A percentile compares a stretch with the other conserved stretches of the same genome.
Evolutionary conservation across 2,797 vertebrate genomes (phyloP).

Genomic region (Pangasius sanitwongsei): DNA sequence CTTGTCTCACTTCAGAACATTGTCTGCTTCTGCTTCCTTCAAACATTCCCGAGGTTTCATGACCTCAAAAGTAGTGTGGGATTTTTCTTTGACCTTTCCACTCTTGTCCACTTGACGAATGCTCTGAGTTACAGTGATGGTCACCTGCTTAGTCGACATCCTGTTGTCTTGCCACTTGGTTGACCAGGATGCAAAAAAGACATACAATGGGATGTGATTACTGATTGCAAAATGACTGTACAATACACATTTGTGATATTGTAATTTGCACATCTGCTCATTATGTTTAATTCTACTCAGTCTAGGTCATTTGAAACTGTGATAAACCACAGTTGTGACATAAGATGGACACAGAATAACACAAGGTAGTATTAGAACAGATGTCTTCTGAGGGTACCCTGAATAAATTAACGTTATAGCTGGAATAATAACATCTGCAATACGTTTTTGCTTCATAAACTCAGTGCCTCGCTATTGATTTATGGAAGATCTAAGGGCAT

Average conservation of each 20-base stretch:
- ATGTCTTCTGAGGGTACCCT: not conserved
- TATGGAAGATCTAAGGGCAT: not conserved
- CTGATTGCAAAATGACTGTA: not conserved
- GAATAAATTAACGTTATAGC: not conserved
- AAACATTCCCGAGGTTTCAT: slow-evolving; percentile 71
- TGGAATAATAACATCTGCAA: not conserved
- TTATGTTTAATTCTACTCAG: not conserved
- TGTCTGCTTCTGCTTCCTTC: slow-evolving; percentile 65
- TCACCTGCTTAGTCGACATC: slow-evolving; percentile 83
- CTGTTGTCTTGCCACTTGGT: slow-evolving; percentile 81
- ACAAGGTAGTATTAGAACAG: not conserved
- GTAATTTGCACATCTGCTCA: not conserved
- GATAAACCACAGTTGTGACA: not conserved
- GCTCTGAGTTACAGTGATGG: slow-evolving; percentile 81
- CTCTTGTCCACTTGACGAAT: slow-evolving; percentile 80
- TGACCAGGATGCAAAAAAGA: slow-evolving; percentile 53
- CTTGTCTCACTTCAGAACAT: slow-evolving; percentile 49
- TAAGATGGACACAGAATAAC: not conserved
- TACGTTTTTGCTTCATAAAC: not conserved
- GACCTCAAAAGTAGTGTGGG: slow-evolving; percentile 76
- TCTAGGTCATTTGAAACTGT: not conserved
- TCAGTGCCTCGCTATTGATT: not conserved
- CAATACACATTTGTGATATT: not conserved
- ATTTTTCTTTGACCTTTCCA: slow-evolving; percentile 75
- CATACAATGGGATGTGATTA: not conserved